Evolutionary conservation across 2,888 invertebrate genomes (phyloP), one percentile per base, ranked within the genome.

Genomic region (Argynnis bischoffii): DNA sequence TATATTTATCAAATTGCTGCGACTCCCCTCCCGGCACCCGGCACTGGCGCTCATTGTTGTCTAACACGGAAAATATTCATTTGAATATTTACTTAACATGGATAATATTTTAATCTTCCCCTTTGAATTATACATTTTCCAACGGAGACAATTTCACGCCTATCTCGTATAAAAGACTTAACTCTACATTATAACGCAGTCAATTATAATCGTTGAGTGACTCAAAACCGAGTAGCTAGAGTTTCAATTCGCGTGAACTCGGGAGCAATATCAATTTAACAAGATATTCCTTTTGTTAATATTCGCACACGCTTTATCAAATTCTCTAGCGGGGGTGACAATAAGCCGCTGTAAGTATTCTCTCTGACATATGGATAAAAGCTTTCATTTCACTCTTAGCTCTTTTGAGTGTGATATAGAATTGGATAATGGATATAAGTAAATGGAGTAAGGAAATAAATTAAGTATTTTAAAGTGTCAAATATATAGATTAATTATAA

Each of bases 31-130:
- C 77, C 77, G 77, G 80, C 83, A 79, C 85, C 80, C 84, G 77
- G 81, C 84, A 79, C 85, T 79, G 78, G 81, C 83, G 79, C 85
- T 81, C 84, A 90, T 92, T 91, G 92, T 93, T 92, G 92, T 92
- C 89, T 92, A 91, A 93, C 93, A 92, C 89, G 90, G 92, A 91
- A 93, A 93, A 93, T 93, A 93, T 93, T 93, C 92, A 93, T 92
- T 92, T 92, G 92, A 93, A 93, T 93, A 93, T 93, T 93, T 93
- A 93, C 93, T 93, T 92, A 93, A 93, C 93, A 92, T 92, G 93
- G 91, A 93, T 93, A 93, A 93, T 93, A 93, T 93, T 93, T 93
- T 93, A 93, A 93, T 93, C 93, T 93, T 91, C 93, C 93, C 93
- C 92, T 92, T 89, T 91, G 91, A 92, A 92, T 91, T 92, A 92